Percentiles rank a stretch among this genome's conserved stretches.
phyloP scores from a whole-genome alignment of 2,113 vertebrate species.

The Grantiella picta region DNA sequence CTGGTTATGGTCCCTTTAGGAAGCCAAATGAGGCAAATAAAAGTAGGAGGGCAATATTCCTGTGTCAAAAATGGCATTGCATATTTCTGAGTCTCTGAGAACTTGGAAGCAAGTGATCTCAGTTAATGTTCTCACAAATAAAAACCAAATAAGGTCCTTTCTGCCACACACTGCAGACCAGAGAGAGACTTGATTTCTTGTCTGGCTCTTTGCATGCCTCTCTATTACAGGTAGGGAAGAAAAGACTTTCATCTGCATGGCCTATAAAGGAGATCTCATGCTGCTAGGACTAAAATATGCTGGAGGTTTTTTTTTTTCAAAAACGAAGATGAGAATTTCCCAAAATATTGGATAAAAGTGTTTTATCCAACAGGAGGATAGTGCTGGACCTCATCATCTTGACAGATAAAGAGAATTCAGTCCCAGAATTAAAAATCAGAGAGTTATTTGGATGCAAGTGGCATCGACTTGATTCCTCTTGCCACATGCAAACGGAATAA shows the following conservation, averaged over 20 bases:
- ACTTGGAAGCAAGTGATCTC: not conserved
- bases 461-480: not conserved
- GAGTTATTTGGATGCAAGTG: constrained; percentile 6
- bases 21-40: not conserved
- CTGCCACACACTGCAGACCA: not conserved
- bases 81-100: not conserved
- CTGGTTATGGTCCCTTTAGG: not conserved
- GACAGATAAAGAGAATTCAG: constrained; percentile 1
- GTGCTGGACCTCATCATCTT: not conserved
- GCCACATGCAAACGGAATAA: not conserved
- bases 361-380: not conserved
- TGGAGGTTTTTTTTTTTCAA: not conserved
- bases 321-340: not conserved
- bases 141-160: not conserved
- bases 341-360: not conserved
- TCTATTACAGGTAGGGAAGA: not conserved
- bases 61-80: not conserved
- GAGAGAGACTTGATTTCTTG: not conserved
- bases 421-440: not conserved
- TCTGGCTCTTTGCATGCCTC: not conserved
- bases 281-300: not conserved
- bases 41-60: not conserved
- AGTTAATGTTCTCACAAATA: not conserved
- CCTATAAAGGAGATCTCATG: not conserved
- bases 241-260: not conserved